phyloP scores from a whole-genome alignment of 2,888 invertebrate genomes.

The Neoaliturus tenellus region DNA sequence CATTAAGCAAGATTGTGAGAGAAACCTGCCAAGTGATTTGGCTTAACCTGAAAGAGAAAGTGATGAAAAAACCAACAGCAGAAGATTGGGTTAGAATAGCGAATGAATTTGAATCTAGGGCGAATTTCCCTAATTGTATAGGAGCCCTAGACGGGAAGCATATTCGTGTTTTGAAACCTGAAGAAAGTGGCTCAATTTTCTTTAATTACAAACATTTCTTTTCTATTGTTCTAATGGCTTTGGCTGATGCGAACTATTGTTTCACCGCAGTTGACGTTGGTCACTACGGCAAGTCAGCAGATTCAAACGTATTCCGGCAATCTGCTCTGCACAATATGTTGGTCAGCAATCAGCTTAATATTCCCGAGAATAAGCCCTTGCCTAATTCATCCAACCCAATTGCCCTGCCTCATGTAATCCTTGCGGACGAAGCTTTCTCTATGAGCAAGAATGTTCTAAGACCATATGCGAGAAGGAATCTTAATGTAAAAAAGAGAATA shows the following conservation, averaged over 20 bases:
- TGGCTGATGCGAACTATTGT: background rate
- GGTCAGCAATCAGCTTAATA: background rate
- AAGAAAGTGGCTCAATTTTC: background rate
- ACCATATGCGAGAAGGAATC: constrained; percentile 5
- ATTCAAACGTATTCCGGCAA: background rate
- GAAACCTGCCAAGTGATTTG: no score
- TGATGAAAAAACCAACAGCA: no score
- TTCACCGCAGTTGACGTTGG: background rate
- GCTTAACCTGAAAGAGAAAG: no score
- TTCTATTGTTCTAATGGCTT: background rate
- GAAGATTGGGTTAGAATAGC: no score
- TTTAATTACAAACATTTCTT: background rate
- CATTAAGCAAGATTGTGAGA: no score
- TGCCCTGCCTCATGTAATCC: background rate
- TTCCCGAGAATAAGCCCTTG: background rate
- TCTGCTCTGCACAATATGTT: background rate
- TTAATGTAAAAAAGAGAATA: no score
- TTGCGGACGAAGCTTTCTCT: constrained; percentile 17
- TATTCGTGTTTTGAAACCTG: background rate
- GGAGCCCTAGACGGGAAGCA: background rate
- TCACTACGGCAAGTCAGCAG: background rate
- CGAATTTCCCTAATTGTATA: background rate
- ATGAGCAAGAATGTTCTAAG: background rate
- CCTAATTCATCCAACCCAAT: background rate
- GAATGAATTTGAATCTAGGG: background rate